Evolutionary conservation across 2,113 vertebrate species (phyloP).

Genomic region (Syngnathus floridae): DNA sequence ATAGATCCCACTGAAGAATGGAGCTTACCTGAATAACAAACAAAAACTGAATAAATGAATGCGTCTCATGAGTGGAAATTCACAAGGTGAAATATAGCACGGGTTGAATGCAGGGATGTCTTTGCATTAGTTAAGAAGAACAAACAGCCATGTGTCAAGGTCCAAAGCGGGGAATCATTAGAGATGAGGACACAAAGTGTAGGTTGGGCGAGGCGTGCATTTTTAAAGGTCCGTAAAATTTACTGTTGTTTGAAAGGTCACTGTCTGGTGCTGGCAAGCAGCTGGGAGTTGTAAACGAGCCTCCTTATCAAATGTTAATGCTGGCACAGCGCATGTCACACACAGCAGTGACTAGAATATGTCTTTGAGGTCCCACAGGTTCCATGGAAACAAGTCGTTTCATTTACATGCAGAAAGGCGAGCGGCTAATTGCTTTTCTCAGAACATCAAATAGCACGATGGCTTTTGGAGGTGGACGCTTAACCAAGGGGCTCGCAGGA

Average conservation of each 20-base stretch:
- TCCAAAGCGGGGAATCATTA: slow-evolving; percentile 62
- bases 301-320: slow-evolving; percentile 80
- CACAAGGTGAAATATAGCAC: slow-evolving; percentile 39
- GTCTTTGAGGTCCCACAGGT: slow-evolving; percentile 71
- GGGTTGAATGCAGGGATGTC: slow-evolving; percentile 25
- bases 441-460: slow-evolving; percentile 61
- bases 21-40: slow-evolving; percentile 38
- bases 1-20: slow-evolving; percentile 55
- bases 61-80: slow-evolving; percentile 46
- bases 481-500: slow-evolving; percentile 33
- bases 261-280: slow-evolving; percentile 66
- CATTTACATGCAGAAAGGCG: slow-evolving; percentile 68
- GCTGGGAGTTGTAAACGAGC: slow-evolving; percentile 75
- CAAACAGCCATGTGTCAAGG: slow-evolving; percentile 40
- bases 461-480: slow-evolving; percentile 48
- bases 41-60: slow-evolving; percentile 42
- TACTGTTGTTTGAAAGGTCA: slow-evolving; percentile 77
- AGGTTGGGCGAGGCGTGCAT: slow-evolving; percentile 52
- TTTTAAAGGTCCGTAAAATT: slow-evolving; percentile 70
- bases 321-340: slow-evolving; percentile 66
- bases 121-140: slow-evolving; percentile 35
- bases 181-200: slow-evolving; percentile 55
- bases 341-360: slow-evolving; percentile 47
- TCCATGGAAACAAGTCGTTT: slow-evolving; percentile 73
- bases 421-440: slow-evolving; percentile 69